Conservation (phyloP, 2,797 vertebrate species). For the Cetoscarus ocellatus region DNA sequence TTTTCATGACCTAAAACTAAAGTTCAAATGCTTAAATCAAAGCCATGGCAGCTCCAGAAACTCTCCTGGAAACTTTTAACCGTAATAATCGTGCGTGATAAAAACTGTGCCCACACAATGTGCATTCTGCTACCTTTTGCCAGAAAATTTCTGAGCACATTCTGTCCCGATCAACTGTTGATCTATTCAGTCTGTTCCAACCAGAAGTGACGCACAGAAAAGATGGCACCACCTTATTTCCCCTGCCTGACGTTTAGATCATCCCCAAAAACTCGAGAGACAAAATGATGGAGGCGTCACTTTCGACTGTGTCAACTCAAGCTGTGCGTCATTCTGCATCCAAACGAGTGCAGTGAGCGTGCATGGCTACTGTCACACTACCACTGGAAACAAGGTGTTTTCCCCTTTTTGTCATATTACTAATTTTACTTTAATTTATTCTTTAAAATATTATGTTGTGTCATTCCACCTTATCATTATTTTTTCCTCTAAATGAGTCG, state of each 20-base stretch:
- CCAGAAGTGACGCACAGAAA: not conserved
- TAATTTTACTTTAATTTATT: not conserved
- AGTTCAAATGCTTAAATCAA: not conserved
- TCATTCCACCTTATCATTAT: too few species aligned
- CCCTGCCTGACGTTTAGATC: not conserved
- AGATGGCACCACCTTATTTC: not conserved
- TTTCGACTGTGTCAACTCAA: not conserved
- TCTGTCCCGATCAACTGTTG: not conserved
- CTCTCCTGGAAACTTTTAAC: not conserved
- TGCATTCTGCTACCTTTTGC: not conserved
- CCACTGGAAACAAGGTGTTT: not conserved
- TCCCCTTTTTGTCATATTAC: not conserved
- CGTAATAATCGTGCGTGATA: not conserved
- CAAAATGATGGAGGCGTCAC: not conserved
- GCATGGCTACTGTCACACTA: too few species aligned
- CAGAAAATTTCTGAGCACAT: not conserved
- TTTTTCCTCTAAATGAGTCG: too few species aligned
- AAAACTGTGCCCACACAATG: not conserved
- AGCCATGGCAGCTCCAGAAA: not conserved
- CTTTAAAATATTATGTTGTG: not conserved
- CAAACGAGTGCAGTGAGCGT: not conserved
- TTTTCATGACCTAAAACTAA: not conserved
- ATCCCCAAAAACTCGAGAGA: not conserved
- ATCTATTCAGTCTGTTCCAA: not conserved
- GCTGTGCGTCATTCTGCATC: constrained; percentile 2